Evolutionary conservation across 2,888 invertebrate species (phyloP).

Genomic region (Bhutanitis thaidina): DNA sequence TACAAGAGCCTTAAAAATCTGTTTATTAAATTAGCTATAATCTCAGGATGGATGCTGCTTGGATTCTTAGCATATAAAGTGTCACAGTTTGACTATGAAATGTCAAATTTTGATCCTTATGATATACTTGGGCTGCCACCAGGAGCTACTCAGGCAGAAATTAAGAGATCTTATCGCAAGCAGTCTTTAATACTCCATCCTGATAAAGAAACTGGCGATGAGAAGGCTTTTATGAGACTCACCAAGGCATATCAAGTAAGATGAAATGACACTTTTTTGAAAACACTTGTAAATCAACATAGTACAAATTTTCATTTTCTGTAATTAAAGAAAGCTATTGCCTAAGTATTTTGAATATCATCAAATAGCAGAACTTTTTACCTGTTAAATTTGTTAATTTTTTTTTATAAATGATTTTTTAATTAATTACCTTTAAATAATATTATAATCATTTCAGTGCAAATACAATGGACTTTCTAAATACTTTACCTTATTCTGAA

Average conservation of each 20-base stretch:
- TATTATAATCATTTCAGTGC: too few relatives aligned
- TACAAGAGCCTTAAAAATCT: slow-evolving; percentile 91
- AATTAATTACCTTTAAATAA: too few relatives aligned
- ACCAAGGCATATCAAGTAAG: slow-evolving; percentile 94
- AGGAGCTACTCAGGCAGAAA: slow-evolving; percentile 91
- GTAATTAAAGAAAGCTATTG: too few relatives aligned
- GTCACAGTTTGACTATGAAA: slow-evolving; percentile 98
- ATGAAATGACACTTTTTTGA: neutral
- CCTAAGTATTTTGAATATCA: too few relatives aligned
- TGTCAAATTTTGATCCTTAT: slow-evolving; percentile 99
- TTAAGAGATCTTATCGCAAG: slow-evolving; percentile 97
- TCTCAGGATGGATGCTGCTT: slow-evolving; percentile 91
- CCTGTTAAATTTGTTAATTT: too few relatives aligned
- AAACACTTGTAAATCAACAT: too few relatives aligned
- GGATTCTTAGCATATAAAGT: slow-evolving; percentile 93
- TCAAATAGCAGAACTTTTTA: too few relatives aligned
- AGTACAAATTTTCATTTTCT: too few relatives aligned
- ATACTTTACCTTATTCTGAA: too few relatives aligned
- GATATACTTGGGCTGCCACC: slow-evolving; percentile 94
- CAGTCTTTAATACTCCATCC: slow-evolving; percentile 97
- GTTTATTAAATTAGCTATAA: slow-evolving; percentile 87
- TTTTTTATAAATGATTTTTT: too few relatives aligned
- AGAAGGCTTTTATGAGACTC: slow-evolving; percentile 97
- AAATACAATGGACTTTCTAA: too few relatives aligned
- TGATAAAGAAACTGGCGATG: slow-evolving; percentile 98